Evolutionary conservation across 2,888 invertebrate species (phyloP).

Genomic region (Pterostichus niger): DNA sequence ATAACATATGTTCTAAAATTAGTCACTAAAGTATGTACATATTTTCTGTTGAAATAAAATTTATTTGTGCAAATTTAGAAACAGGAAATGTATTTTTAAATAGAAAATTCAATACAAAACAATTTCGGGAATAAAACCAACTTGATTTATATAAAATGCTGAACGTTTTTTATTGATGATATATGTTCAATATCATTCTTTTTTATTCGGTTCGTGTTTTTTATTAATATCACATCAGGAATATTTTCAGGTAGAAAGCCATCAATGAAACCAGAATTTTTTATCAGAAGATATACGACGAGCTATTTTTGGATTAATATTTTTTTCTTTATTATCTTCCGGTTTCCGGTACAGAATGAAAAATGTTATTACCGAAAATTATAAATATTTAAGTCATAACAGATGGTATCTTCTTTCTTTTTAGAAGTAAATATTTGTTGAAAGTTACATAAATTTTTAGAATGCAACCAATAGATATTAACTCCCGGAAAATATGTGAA

Average conservation of each 20-base stretch:
- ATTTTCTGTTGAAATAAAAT: conserved; percentile 19
- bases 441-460: too few species aligned
- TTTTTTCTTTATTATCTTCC: conserved; percentile 1
- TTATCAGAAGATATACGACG: conserved; percentile 14
- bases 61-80: conserved; percentile 24
- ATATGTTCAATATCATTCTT: conserved; percentile 20
- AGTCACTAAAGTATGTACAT: neutral
- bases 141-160: conserved; percentile 40
- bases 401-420: neutral
- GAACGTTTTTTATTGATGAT: conserved; percentile 1
- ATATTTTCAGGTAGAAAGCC: conserved; percentile 5
- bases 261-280: neutral
- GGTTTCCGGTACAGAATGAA: neutral
- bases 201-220: neutral
- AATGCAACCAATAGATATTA: too few species aligned
- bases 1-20: neutral
- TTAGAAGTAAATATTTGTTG: too few species aligned
- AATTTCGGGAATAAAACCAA: neutral
- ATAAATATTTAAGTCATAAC: conserved; percentile 18
- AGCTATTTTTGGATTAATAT: conserved; percentile 29
- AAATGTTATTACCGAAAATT: neutral
- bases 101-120: conserved; percentile 11
- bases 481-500: too few species aligned
- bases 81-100: conserved; percentile 12
- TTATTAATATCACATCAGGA: conserved; percentile 31